Evolutionary conservation across 2,113 vertebrate species (phyloP).

Genomic region (Tilapia sparmanii): DNA sequence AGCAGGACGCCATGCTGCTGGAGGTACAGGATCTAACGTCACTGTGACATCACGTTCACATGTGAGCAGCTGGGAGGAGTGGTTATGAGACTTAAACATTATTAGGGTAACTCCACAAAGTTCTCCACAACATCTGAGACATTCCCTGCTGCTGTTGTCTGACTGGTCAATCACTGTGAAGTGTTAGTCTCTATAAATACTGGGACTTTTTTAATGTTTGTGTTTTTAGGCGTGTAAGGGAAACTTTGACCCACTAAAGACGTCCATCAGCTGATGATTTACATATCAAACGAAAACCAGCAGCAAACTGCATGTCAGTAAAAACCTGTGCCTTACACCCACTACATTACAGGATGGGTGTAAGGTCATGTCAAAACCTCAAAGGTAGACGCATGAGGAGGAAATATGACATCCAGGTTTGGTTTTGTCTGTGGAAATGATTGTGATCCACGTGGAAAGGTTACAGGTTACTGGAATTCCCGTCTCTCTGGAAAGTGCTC

Average conservation of each 20-base stretch:
- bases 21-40: slow-evolving; percentile 77
- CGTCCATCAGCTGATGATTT: background rate
- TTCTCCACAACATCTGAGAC: fast-evolving
- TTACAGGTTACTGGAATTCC: fast-evolving
- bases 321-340: background rate
- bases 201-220: background rate
- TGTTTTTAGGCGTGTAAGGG: background rate
- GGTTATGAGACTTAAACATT: background rate
- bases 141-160: fast-evolving
- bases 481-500: background rate
- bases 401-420: background rate
- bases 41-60: slow-evolving; percentile 26
- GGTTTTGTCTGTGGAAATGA: background rate
- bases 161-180: background rate
- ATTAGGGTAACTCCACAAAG: fast-evolving
- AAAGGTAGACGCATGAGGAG: fast-evolving
- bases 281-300: background rate
- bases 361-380: background rate
- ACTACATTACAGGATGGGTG: background rate
- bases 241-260: background rate
- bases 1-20: slow-evolving; percentile 78
- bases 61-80: background rate
- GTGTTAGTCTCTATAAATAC: background rate
- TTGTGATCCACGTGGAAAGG: background rate
- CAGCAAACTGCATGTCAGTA: background rate